Evolutionary conservation across 1,140 invertebrate genomes (phyloP).

Genomic region (Chironomus striatipennis): DNA sequence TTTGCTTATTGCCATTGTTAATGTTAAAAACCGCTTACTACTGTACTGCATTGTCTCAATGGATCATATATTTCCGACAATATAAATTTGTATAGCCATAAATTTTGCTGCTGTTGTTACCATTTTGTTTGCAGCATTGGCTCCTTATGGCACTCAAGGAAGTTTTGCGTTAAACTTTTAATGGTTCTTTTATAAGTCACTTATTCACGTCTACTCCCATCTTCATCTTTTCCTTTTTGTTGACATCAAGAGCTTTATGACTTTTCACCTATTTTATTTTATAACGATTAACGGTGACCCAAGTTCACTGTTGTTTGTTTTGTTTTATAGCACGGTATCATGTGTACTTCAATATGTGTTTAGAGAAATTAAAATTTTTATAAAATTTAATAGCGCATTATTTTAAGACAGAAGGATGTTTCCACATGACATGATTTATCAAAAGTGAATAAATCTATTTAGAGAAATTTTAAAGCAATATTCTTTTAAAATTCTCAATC

Average conservation of each 20-base stretch:
- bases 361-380: no score
- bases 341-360: no score
- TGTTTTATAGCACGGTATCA: background rate
- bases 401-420: no score
- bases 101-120: slow-evolving; percentile 12
- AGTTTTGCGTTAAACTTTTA: slow-evolving; percentile 2
- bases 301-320: background rate
- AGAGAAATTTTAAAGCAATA: no score
- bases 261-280: slow-evolving; percentile 14
- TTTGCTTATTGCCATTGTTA: no score
- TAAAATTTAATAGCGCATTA: no score
- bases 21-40: background rate
- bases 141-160: slow-evolving; percentile 11
- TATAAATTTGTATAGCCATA: slow-evolving; percentile 4
- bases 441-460: no score
- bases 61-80: slow-evolving; percentile 10
- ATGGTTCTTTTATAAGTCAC: background rate
- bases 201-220: background rate
- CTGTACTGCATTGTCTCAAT: slow-evolving; percentile 1
- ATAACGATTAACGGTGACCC: slow-evolving; percentile 7
- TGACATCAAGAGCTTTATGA: background rate
- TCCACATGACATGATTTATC: no score
- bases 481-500: no score
- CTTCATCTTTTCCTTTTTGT: background rate
- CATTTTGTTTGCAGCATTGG: background rate